These are phyloP conservation scores for Sarotherodon lohbergeri DNA, from an alignment of 2,113 vertebrate species.

Conservation along the genomic window DNA sequence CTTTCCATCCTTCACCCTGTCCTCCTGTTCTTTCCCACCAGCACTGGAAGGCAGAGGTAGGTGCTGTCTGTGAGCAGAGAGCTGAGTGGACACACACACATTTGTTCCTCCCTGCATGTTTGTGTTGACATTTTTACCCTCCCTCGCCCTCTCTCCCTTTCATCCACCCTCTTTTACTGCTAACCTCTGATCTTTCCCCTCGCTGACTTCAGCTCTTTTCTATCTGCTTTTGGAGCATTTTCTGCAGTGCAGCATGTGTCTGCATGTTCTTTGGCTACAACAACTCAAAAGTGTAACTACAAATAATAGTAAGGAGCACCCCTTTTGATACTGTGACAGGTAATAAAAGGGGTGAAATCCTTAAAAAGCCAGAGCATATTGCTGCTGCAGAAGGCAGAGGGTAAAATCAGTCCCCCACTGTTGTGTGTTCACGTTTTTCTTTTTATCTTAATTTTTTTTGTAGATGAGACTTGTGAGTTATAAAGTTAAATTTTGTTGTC, in stretches of 20 bases:
- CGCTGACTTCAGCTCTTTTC: not conserved
- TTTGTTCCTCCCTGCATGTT: constrained; percentile 39
- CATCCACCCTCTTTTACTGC: not conserved
- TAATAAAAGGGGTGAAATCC: not conserved
- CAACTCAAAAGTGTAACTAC: accelerated
- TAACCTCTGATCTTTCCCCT: not conserved
- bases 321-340: not conserved
- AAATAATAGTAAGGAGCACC: not conserved
- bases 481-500: not conserved
- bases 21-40: constrained; percentile 60
- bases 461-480: not conserved
- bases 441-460: not conserved
- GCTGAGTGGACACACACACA: constrained; percentile 17
- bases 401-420: not conserved
- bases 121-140: not conserved
- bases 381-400: not conserved
- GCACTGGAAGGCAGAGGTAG: constrained; percentile 91
- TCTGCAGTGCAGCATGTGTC: not conserved
- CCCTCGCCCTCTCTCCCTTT: not conserved
- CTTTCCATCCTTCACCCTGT: constrained; percentile 41
- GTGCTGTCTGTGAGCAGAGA: constrained; percentile 46
- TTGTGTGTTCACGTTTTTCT: not conserved
- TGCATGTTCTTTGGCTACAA: not conserved
- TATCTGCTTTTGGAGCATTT: not conserved
- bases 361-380: accelerated